Conservation (phyloP, 2,888 invertebrate species). For the Pristionchus mayeri region DNA sequence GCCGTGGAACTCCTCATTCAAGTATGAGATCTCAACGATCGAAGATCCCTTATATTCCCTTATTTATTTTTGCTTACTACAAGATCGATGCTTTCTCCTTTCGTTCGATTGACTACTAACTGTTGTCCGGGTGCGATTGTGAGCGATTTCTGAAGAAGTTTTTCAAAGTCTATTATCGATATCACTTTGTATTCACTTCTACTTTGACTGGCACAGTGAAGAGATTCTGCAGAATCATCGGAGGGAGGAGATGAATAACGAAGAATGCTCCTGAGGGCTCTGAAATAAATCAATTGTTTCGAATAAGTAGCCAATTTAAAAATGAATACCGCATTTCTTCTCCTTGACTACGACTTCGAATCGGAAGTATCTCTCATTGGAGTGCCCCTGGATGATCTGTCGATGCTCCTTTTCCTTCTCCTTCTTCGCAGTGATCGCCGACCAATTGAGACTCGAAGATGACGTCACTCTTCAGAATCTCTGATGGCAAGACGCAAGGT, state of each 20-base stretch:
- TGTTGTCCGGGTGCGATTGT: neutral
- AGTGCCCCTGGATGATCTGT: neutral
- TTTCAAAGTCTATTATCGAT: no score
- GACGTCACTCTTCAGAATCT: neutral
- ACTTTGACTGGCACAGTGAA: slow-evolving; percentile 1
- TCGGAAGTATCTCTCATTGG: neutral
- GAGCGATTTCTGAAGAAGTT: neutral
- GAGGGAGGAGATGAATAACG: neutral
- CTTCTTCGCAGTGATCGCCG: neutral
- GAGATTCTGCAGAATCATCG: neutral
- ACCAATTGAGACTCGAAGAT: neutral
- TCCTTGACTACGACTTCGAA: neutral
- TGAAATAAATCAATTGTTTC: neutral
- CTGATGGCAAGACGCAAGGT: no score
- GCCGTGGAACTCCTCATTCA: neutral
- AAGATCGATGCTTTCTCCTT: neutral
- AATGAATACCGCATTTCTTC: neutral
- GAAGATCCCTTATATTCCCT: neutral
- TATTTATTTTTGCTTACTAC: neutral
- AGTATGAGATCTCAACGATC: neutral
- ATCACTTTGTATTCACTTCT: no score
- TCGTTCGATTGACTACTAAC: neutral
- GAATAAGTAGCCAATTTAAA: no score
- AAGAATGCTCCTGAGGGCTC: neutral
- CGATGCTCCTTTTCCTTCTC: neutral